Evolutionary conservation across 2,797 vertebrate species (phyloP).

Genomic region (Triplophysa bombifrons): DNA sequence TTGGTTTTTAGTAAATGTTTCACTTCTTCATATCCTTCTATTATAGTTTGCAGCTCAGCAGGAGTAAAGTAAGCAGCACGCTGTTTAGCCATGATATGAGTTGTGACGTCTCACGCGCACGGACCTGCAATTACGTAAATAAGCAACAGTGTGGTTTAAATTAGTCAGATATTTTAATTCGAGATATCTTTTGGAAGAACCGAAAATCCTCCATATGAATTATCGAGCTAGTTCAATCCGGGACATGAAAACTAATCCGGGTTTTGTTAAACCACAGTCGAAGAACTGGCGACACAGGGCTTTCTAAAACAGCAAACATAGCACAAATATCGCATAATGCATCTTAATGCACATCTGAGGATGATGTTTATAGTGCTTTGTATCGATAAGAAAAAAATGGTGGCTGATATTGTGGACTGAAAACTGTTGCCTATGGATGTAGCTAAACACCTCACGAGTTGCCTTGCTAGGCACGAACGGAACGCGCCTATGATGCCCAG

Average conservation of each 20-base stretch:
- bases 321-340: neutral
- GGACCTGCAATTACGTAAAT: neutral
- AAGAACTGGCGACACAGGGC: conserved; percentile 11
- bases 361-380: conserved; percentile 13
- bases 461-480: neutral
- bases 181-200: conserved; percentile 4
- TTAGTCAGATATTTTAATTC: neutral
- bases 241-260: conserved; percentile 34
- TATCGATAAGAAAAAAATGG: conserved; percentile 20
- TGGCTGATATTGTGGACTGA: conserved; percentile 22
- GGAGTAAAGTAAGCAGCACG: conserved; percentile 53
- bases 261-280: conserved; percentile 33
- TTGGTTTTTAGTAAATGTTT: conserved; percentile 52
- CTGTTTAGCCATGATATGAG: conserved; percentile 45
- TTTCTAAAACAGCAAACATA: conserved; percentile 11
- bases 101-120: neutral
- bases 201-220: neutral
- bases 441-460: neutral
- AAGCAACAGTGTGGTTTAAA: neutral
- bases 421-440: conserved; percentile 13
- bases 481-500: neutral
- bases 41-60: conserved; percentile 50
- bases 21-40: conserved; percentile 52
- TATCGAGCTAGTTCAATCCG: conserved; percentile 25
- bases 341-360: neutral